Percentiles rank a stretch among this genome's conserved stretches.
phyloP scores from a whole-genome alignment of 2,797 vertebrate genomes.

The Florisuga fusca region DNA sequence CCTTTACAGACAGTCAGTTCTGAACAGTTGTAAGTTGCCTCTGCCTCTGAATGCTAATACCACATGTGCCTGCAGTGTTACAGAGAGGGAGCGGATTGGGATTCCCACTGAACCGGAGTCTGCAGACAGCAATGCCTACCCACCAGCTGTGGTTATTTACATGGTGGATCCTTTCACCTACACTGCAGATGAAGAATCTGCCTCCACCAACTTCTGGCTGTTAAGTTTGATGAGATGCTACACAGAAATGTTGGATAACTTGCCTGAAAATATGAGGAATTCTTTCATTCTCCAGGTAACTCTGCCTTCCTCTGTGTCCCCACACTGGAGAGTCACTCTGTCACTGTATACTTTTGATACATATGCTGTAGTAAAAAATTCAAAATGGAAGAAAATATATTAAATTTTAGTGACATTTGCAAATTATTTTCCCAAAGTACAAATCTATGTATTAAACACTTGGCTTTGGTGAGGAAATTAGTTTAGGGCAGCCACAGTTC shows the following conservation, averaged over 20 bases:
- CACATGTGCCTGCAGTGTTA: slow-evolving; percentile 61
- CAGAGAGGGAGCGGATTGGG: slow-evolving; percentile 91
- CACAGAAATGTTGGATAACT: slow-evolving; percentile 91
- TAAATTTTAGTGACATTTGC: background rate
- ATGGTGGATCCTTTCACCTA: slow-evolving; percentile 95
- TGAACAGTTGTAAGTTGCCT: background rate
- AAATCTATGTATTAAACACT: background rate
- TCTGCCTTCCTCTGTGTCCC: background rate
- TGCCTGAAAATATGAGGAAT: slow-evolving; percentile 91
- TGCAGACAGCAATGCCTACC: slow-evolving; percentile 87
- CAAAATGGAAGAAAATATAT: background rate
- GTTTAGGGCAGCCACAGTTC: background rate
- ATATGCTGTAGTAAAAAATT: background rate
- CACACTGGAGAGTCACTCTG: background rate
- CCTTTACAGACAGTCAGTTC: background rate
- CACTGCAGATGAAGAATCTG: slow-evolving; percentile 85
- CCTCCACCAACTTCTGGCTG: slow-evolving; percentile 90
- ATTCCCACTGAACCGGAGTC: slow-evolving; percentile 91
- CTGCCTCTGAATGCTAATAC: background rate
- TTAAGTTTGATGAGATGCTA: slow-evolving; percentile 95
- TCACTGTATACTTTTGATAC: background rate
- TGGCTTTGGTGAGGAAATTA: background rate
- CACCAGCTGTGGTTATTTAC: slow-evolving; percentile 94
- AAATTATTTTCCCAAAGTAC: background rate
- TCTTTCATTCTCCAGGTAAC: slow-evolving; percentile 93